These are phyloP conservation scores for Coregonus clupeaformis DNA, from an alignment of 2,113 vertebrate genomes.

Conservation along the genomic window DNA sequence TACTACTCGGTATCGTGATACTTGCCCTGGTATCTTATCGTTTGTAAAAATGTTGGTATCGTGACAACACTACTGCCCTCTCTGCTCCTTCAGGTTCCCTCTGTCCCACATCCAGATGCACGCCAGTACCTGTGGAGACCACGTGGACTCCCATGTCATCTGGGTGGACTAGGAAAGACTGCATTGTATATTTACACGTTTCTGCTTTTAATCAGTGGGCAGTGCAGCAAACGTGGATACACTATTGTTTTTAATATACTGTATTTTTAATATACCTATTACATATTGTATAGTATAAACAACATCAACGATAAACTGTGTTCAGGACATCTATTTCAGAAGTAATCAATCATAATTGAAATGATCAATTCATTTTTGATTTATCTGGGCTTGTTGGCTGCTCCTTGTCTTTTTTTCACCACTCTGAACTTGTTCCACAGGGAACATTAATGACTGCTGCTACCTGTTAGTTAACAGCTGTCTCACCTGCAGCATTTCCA, in stretches of 20 bases:
- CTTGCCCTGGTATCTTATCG: too few species aligned
- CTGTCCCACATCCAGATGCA: constrained; percentile 62
- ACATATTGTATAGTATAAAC: background rate
- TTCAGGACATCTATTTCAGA: background rate
- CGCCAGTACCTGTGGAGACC: constrained; percentile 71
- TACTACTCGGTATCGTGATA: too few species aligned
- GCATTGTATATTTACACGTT: background rate
- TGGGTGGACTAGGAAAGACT: constrained; percentile 35
- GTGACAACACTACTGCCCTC: constrained; percentile 53
- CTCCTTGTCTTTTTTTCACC: constrained; percentile 55
- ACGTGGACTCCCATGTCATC: background rate
- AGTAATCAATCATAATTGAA: too few species aligned
- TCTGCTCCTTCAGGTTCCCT: constrained; percentile 62
- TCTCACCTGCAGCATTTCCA: constrained; percentile 63
- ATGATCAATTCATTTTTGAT: background rate
- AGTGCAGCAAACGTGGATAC: background rate
- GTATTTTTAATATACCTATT: background rate
- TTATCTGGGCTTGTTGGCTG: background rate
- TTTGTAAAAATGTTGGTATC: too few species aligned
- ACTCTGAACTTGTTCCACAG: constrained; percentile 24
- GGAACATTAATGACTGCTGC: constrained; percentile 49
- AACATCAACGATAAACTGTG: background rate
- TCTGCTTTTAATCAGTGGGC: background rate
- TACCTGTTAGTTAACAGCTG: constrained; percentile 41
- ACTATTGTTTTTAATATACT: background rate